phyloP scores from a whole-genome alignment of 2,113 vertebrate genomes.

The Aramus guarauna region DNA sequence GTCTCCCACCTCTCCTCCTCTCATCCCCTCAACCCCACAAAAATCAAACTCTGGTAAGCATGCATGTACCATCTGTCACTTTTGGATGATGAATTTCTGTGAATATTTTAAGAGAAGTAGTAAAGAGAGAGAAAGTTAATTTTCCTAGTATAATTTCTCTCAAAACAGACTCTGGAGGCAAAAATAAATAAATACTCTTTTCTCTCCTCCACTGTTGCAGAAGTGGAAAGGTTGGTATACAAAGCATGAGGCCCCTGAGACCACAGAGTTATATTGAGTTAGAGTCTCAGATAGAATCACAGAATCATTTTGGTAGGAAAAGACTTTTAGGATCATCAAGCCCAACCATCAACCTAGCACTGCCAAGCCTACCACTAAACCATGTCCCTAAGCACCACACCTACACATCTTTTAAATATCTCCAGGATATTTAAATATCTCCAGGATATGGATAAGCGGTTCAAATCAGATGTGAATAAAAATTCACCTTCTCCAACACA shows the following conservation, averaged over 20 bases:
- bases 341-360: background rate
- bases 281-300: background rate
- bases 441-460: too few species aligned
- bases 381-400: background rate
- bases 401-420: background rate
- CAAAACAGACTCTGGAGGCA: background rate
- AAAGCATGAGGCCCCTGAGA: background rate
- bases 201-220: background rate
- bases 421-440: too few species aligned
- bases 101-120: background rate
- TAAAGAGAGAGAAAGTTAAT: background rate
- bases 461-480: background rate
- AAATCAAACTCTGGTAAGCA: background rate
- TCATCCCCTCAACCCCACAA: fast-evolving
- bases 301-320: background rate
- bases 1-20: background rate
- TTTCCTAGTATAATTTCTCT: background rate
- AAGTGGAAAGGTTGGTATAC: background rate
- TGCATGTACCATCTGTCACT: background rate
- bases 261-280: background rate
- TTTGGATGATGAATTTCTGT: background rate
- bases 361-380: background rate
- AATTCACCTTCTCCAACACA: background rate
- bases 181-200: background rate
- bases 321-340: background rate